Conservation (phyloP, 2,113 vertebrate genomes). For the Neogale vison region DNA sequence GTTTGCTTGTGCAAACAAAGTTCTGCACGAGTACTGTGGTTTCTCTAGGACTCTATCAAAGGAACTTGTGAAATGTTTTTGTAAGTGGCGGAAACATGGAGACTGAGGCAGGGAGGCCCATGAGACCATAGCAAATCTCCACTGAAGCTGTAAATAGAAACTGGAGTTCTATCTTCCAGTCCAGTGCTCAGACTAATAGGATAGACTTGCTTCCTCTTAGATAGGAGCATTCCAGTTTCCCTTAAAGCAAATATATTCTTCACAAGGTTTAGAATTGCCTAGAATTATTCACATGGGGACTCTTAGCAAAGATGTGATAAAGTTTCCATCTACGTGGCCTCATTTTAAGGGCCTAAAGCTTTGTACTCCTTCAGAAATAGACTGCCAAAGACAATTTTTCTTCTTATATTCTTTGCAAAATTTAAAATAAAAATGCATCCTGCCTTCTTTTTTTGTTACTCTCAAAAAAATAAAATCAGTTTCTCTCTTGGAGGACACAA, state of each 20-base stretch:
- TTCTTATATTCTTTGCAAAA: neutral
- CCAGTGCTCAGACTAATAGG: constrained; percentile 7
- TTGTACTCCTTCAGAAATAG: neutral
- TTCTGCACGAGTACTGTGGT: neutral
- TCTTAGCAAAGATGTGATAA: constrained; percentile 32
- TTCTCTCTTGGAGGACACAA: neutral
- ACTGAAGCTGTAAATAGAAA: neutral
- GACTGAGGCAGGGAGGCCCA: neutral
- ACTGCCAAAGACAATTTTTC: neutral
- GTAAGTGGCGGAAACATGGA: neutral
- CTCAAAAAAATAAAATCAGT: neutral
- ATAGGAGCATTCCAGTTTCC: neutral
- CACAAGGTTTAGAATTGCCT: neutral
- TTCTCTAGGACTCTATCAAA: neutral
- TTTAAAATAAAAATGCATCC: neutral
- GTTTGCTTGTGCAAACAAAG: neutral
- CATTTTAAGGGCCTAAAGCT: neutral
- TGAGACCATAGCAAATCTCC: neutral
- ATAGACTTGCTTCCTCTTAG: neutral
- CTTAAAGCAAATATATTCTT: constrained; percentile 16
- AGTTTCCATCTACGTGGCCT: neutral
- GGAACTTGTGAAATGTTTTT: neutral
- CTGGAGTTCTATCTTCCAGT: neutral
- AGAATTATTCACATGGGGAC: constrained; percentile 36
- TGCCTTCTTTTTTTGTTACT: neutral